Base-by-base conservation (phyloP, 2,113 vertebrate species). In the Paramisgurnus dabryanus region DNA sequence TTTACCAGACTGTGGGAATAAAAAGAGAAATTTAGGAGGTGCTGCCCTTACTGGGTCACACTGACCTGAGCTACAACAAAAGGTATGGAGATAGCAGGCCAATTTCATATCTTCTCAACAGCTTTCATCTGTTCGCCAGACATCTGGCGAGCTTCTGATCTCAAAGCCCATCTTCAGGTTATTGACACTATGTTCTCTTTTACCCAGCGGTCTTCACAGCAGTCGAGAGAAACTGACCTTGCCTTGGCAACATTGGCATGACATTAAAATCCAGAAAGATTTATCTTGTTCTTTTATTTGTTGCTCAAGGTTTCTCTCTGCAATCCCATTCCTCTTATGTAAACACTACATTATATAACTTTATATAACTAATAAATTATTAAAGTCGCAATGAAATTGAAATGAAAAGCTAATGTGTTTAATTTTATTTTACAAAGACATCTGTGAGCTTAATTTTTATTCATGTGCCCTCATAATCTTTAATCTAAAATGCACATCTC, bases 51-150 rank as follows among this genome's bases (percentile, higher is more conserved):
- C 5, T 15, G n/a, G 71, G 71, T 60, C 55, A 12, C 18, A 22
- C 40, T 45, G 71, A 74, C 71, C 71, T 60, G 55, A 22, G 22
- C n/a, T 15, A 27, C n/a, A 61, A 45, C 40, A 58, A 17, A n/a
- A 58, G 6, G n/a, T 58, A 74, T 45, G n/a, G 60, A 53, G 34
- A 53, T 0, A 71, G 11, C 11, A 11, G 49, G 34, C 45, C 58
- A 65, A 73, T 80, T 64, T 64, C 39, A 55, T 65, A 72, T 15
- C 60, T 53, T 49, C 55, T 80, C 47, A 9, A 49, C 27, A 65
- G 68, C 67, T 72, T 73, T 80, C 49, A 72, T 80, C 68, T 80
- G 41, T 57, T 80, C 55, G 60, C 68, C 68, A 72, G 70, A 65
- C 58, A 22, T 27, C 72, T 41, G 50, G 55, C 43, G 55, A 50